phyloP scores from a whole-genome alignment of 1,140 invertebrate species.

The Limonius californicus region DNA sequence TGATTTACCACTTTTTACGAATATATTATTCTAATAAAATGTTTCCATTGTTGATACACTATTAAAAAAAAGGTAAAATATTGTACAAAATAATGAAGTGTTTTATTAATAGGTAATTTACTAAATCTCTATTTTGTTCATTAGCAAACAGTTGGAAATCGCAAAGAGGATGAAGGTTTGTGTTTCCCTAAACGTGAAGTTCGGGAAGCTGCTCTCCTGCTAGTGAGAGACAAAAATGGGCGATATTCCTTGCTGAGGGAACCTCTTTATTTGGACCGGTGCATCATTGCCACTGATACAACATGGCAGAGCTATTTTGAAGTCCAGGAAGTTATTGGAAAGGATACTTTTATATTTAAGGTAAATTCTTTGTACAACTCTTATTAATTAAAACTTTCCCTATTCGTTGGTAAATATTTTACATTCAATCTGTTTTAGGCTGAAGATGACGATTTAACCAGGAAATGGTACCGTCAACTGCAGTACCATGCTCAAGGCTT shows the following conservation, averaged over 20 bases:
- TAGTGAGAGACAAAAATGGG: slow-evolving; percentile 87
- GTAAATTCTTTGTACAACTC: slow-evolving; percentile 50
- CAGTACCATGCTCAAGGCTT: slow-evolving; percentile 87
- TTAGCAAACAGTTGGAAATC: neutral
- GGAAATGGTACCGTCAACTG: slow-evolving; percentile 83
- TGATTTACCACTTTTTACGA: too few species aligned
- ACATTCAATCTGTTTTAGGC: slow-evolving; percentile 59
- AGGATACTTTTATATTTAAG: slow-evolving; percentile 93
- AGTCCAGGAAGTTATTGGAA: slow-evolving; percentile 87
- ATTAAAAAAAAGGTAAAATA: too few species aligned
- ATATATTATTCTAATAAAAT: too few species aligned
- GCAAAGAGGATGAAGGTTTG: slow-evolving; percentile 43
- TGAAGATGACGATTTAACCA: slow-evolving; percentile 78
- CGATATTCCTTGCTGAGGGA: slow-evolving; percentile 82
- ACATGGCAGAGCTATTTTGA: slow-evolving; percentile 91
- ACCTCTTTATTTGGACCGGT: slow-evolving; percentile 83
- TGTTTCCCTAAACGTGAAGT: slow-evolving; percentile 64
- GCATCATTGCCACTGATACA: slow-evolving; percentile 83
- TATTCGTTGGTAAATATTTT: too few species aligned
- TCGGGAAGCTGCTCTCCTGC: slow-evolving; percentile 79
- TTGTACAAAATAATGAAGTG: too few species aligned
- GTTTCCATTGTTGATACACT: too few species aligned
- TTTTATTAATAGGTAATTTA: too few species aligned
- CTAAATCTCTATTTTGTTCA: neutral
- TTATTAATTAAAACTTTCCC: neutral